Evolutionary conservation across 2,888 invertebrate genomes (phyloP), one percentile per base, ranked within the genome.

Genomic region (Ornithoptera alexandrae): DNA sequence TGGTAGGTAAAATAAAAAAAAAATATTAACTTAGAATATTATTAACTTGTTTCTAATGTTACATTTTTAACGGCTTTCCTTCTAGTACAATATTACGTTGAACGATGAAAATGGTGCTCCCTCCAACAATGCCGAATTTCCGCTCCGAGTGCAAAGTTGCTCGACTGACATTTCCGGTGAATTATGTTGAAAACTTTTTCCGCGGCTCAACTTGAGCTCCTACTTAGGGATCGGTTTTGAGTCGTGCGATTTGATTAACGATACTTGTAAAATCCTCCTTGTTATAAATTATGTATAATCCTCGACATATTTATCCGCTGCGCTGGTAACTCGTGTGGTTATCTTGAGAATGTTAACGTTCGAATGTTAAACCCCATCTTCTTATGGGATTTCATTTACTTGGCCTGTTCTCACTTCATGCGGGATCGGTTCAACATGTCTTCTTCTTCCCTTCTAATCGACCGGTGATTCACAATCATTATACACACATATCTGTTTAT

Each of bases 111-210:
- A 58, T 73, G 74, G 73, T 74, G 76, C 75, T 79, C 76, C 71
- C 71, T 75, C 74, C 71, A 70, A 76, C 76, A 72, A 74, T 72
- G 67, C 77, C 73, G 73, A 72, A 76, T 76, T 76, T 79, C 77
- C 74, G 74, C 72, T 74, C 70, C 75, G 74, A 85, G 84, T 82
- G 83, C 79, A 77, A 86, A 85, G 85, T 85, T 85, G 78, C 70
- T 72, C 71, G 74, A 69, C 71, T 72, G 73, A 76, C 72, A 72
- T 72, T 73, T 72, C 67, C 74, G 73, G 74, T 76, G 74, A 76
- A 77, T 78, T 76, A 76, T 76, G 76, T 75, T 77, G 70, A 64
- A 63, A 75, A 76, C 74, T 76, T 77, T 77, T 74, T 72, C 70
- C 70, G 72, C 72, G 75, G 72, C 75, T 73, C 63, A 68, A 58